Percentiles rank a stretch among this genome's conserved stretches.
Conservation (phyloP, 2,113 vertebrate species). For the Antechinus flavipes region DNA sequence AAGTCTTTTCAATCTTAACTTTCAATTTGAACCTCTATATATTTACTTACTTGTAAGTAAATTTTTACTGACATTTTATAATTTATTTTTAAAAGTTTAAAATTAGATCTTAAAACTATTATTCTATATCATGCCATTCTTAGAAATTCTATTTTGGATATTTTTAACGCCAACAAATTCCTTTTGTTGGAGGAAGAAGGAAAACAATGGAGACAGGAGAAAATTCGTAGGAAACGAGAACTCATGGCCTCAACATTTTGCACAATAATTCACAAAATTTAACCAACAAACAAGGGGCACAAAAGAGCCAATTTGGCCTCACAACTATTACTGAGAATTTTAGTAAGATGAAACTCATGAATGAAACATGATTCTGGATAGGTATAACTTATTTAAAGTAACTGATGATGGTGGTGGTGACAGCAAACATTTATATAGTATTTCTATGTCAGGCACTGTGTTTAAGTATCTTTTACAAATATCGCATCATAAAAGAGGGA, state of each 20-base stretch:
- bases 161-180: background rate
- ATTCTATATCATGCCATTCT: slow-evolving; percentile 52
- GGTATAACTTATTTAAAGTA: too few relatives aligned
- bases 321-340: background rate
- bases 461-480: background rate
- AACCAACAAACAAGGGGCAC: background rate
- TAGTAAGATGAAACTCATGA: too few relatives aligned
- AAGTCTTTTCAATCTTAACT: background rate
- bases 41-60: slow-evolving; percentile 89
- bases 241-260: background rate
- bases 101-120: slow-evolving; percentile 68
- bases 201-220: background rate
- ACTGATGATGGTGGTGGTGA: background rate
- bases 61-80: slow-evolving; percentile 44
- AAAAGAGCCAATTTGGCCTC: background rate
- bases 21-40: slow-evolving; percentile 51
- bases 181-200: background rate
- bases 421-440: background rate
- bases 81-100: slow-evolving; percentile 66
- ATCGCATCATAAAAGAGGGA: background rate
- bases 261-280: background rate
- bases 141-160: slow-evolving; percentile 24
- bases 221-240: background rate
- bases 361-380: background rate
- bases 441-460: background rate